A percentile compares a stretch with the other conserved stretches of the same genome.
Evolutionary conservation across 2,888 invertebrate genomes (phyloP).

Genomic region (Torymus texanus): DNA sequence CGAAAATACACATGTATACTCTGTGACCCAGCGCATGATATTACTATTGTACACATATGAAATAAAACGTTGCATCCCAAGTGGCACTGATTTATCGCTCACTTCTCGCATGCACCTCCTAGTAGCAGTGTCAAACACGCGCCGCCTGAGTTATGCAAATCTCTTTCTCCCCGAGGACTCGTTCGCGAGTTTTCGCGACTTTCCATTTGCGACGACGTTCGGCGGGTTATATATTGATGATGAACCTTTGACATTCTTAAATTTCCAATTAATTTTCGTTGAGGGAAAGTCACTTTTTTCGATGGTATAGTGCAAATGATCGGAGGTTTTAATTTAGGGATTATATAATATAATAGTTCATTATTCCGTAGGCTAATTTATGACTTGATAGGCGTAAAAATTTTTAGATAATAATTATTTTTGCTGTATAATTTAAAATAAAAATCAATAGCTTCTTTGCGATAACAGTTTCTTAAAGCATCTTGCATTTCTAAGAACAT

Average conservation of each 20-base stretch:
- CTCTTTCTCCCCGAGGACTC: background rate
- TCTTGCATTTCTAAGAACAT: too few species aligned
- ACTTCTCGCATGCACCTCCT: constrained; percentile 13
- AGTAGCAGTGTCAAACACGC: background rate
- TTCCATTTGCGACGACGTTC: constrained; percentile 24
- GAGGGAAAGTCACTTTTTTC: background rate
- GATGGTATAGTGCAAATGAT: background rate
- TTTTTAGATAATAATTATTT: too few species aligned
- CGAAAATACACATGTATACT: constrained; percentile 1
- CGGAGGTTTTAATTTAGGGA: too few species aligned
- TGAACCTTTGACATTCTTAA: constrained; percentile 50
- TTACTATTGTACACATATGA: constrained; percentile 43
- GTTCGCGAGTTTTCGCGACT: constrained; percentile 5
- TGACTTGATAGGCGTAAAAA: too few species aligned
- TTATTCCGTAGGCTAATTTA: too few species aligned
- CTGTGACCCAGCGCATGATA: constrained; percentile 32
- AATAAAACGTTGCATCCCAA: constrained; percentile 54
- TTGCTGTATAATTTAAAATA: too few species aligned
- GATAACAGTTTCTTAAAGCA: too few species aligned
- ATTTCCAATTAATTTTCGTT: constrained; percentile 18
- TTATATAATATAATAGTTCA: too few species aligned
- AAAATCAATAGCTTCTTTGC: too few species aligned
- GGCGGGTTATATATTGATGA: background rate
- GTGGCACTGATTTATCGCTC: constrained; percentile 47
- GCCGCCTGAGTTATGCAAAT: constrained; percentile 31